Evolutionary conservation across 2,888 invertebrate genomes (phyloP), one percentile per base, ranked within the genome.

Genomic region (Meghimatium bilineatum): DNA sequence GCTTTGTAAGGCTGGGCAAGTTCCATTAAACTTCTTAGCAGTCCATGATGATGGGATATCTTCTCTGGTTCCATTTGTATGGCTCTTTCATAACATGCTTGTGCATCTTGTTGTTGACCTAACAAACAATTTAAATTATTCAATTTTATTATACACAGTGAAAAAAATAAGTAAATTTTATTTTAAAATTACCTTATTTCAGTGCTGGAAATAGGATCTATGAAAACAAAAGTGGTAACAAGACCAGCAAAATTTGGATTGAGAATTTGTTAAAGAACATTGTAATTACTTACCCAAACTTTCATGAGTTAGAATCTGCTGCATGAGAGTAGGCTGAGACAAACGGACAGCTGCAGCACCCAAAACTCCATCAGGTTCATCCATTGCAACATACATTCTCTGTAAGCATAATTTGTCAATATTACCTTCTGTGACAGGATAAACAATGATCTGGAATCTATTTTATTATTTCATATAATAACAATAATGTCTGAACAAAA

Each of bases 321-420:
- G 97, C 84, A 96, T 96, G 5, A 97, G 93, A 0, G 96, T 96
- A 1, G 97, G 96, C 89, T 96, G 96, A 0, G 95, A 95, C 83
- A 96, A 95, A 90, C 97, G 96, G 87, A 97, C 95, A 26, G 96
- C 96, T n/a, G 93, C 92, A 79, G 95, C 94, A 93, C 96, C 98
- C 87, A 96, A 96, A 0, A 98, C 96, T 20, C 97, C 97, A 93
- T 99, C 98, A 0, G 97, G 96, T 92, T 99, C 98, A 93, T 97
- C 96, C 86, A 99, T 93, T 85, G 96, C 95, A 0, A 97, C 96
- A 92, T 98, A 98, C 89, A 98, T 96, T 94, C 97, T 96, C 95
- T 95, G 90, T 23, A 92, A 32, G 36, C 63, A 81, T 71, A 78
- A 56, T 66, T 66, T 66, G 17, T 32, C 8, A 66, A 32, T 66